Percentiles rank a stretch among this genome's conserved stretches.
Evolutionary conservation across 2,888 invertebrate genomes (phyloP).

Genomic region (Hirtodrosophila trivittata): DNA sequence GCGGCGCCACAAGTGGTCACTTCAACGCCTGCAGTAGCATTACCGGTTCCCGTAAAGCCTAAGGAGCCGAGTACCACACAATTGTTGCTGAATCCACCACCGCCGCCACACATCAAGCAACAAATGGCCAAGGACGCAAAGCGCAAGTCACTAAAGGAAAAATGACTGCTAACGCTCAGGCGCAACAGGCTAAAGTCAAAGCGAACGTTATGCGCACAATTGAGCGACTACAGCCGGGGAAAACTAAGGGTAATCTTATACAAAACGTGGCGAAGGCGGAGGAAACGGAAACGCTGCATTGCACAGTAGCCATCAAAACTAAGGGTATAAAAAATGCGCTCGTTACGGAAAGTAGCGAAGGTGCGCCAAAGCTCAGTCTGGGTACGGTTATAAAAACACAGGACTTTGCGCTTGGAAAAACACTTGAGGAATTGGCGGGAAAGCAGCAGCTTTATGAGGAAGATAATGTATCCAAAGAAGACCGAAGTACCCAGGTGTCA

Average conservation of each 20-base stretch:
- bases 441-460: slow-evolving; percentile 53
- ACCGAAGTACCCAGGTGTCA: slow-evolving; percentile 25
- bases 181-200: slow-evolving; percentile 85
- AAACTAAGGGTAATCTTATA: slow-evolving; percentile 93
- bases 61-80: slow-evolving; percentile 83
- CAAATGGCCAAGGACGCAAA: slow-evolving; percentile 84
- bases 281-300: slow-evolving; percentile 85
- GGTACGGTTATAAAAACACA: slow-evolving; percentile 92
- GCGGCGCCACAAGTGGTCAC: slow-evolving; percentile 43
- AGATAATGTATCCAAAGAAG: slow-evolving; percentile 39
- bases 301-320: slow-evolving; percentile 84
- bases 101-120: slow-evolving; percentile 83
- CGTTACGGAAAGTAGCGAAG: slow-evolving; percentile 87
- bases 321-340: slow-evolving; percentile 86
- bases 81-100: slow-evolving; percentile 82
- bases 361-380: slow-evolving; percentile 92
- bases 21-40: slow-evolving; percentile 22
- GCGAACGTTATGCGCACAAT: slow-evolving; percentile 91
- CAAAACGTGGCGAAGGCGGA: slow-evolving; percentile 88
- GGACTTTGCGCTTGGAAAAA: slow-evolving; percentile 87
- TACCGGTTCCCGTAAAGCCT: slow-evolving; percentile 64
- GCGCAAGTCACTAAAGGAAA: slow-evolving; percentile 83
- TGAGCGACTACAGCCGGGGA: slow-evolving; percentile 92
- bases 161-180: slow-evolving; percentile 81
- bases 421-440: slow-evolving; percentile 84